Base-by-base conservation (phyloP, 2,113 vertebrate species). In the Lanius collurio region DNA sequence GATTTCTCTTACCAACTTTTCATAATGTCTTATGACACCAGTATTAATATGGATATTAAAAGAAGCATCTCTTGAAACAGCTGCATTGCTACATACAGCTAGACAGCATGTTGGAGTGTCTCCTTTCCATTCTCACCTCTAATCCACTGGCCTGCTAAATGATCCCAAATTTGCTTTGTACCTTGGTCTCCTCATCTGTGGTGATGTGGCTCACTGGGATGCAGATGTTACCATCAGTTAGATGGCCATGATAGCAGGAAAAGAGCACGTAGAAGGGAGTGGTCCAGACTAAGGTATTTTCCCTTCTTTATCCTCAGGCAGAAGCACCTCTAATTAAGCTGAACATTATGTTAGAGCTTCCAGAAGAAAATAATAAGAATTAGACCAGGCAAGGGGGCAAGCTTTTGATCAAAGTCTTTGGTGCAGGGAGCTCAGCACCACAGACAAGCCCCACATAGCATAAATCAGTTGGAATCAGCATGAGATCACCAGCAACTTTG, bases 191-290 rank as follows among this genome's bases (percentile, higher is more conserved):
- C 41, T 89, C 39, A 31, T 41, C 56, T 75, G 30, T 21, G 41
- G 27, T 3, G 17, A 23, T 7, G 56, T 6, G 2, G 6, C 81
- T 89, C 62, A 20, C 70, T 44, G 75, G 37, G 65, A 91, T 71
- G 56, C 44, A 83, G 71, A 52, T 52, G 41, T 59, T 75, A 22
- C 57, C 39, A 24, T 35, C 64, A 59, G 60, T 33, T 59, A 62
- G n/a, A 65, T 0, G 0, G n/a, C 42, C 64, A 83, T 2, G 5
- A 55, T 1, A 47, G 47, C 27, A 83, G 26, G 50, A 71, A 67
- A 59, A 47, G 30, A 84, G 18, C 52, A 78, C 6, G 19, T 16
- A 83, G 50, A 87, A 87, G n/a, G 35, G 69, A 89, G n/a, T 26
- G 46, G 49, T 71, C 41, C 60, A 76, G 26, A 50, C 35, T 5